Base-by-base conservation (phyloP, 2,113 vertebrate species). In the Cygnus buccinator region DNA sequence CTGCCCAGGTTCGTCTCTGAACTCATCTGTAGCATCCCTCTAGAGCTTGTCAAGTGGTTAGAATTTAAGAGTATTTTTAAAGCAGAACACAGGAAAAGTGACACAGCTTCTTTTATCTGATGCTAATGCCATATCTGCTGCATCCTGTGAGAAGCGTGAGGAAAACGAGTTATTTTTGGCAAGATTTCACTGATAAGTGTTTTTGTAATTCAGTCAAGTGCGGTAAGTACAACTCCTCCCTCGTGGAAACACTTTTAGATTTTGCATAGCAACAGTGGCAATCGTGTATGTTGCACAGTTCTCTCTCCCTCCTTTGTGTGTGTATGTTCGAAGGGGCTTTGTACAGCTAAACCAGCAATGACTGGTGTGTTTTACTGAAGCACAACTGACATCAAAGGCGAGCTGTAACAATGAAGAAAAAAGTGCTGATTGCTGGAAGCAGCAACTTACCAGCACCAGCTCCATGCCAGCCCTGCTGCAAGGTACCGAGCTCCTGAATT, bases 331-430 rank as follows among this genome's bases (percentile, higher is more conserved):
- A 84, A 73, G 59, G 44, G 50, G 35, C 41, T 93, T 91, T 55
- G 33, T 15, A 33, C 52, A 90, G 50, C 68, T 89, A 67, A 83
- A 89, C 13, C 61, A 85, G 81, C 35, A 67, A 62, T 0, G 1
- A 94, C 84, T 13, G 41, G n/a, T 28, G 21, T 68, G 67, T 57
- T 75, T 22, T 91, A 84, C 75, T 48, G 89, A 62, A 94, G 83
- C 41, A 91, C 39, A 89, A 87, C 39, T 52, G 81, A 82, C 75
- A 90, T 87, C 44, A 84, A 83, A 83, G 67, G 84, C 48, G n/a
- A 81, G 58, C 57, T 68, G 39, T 19, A 90, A 86, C 84, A 89
- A 93, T 84, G 58, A 52, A 78, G 25, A 22, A 65, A 59, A 85
- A 95, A 67, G 26, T 70, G 63, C 87, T 93, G 90, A 84, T 87